Conservation (phyloP, 1,140 invertebrate species). For the Conopomorpha cramerella region DNA sequence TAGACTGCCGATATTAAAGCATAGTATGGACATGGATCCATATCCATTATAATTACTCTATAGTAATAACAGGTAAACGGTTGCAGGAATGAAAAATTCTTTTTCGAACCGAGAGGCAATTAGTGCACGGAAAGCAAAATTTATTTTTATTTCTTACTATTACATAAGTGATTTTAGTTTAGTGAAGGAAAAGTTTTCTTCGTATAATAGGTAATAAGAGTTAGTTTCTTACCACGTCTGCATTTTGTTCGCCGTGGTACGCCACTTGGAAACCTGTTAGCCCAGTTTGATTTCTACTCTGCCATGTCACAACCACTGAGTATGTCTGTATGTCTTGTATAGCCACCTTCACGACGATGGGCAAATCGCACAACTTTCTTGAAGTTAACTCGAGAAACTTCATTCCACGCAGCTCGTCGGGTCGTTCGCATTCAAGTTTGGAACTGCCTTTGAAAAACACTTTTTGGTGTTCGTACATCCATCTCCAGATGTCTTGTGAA, state of each 20-base stretch:
- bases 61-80: no score
- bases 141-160: no score
- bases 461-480: constrained; percentile 84
- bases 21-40: no score
- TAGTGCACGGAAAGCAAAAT: no score
- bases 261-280: constrained; percentile 85
- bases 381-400: constrained; percentile 78
- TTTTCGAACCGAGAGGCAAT: no score
- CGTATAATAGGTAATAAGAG: constrained; percentile 2
- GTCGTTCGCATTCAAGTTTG: constrained; percentile 76
- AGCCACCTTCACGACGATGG: constrained; percentile 78
- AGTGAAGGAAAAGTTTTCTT: no score
- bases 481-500: constrained; percentile 84
- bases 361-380: constrained; percentile 79
- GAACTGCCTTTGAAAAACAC: constrained; percentile 60
- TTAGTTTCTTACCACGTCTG: constrained; percentile 60
- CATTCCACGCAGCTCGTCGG: constrained; percentile 74
- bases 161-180: no score
- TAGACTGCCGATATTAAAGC: no score
- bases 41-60: no score
- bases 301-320: constrained; percentile 87
- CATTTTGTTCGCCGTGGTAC: constrained; percentile 75
- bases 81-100: no score
- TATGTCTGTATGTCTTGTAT: constrained; percentile 88
- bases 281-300: constrained; percentile 84